A percentile compares a stretch with the other conserved stretches of the same genome.
Evolutionary conservation across 2,113 vertebrate genomes (phyloP).

Genomic region (Muscicapa adusta): DNA sequence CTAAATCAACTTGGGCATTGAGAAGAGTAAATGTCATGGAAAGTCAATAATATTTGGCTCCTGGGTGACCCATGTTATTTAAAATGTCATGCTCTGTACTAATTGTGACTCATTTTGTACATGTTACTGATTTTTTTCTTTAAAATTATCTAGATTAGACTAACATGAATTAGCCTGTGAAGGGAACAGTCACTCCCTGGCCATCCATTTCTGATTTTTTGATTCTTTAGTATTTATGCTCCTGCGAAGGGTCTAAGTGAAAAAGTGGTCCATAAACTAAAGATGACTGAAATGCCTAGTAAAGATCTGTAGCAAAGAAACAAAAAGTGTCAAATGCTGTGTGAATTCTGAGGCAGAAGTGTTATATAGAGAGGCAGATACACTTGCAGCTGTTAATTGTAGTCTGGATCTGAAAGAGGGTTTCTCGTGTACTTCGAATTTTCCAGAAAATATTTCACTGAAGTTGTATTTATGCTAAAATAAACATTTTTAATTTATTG

Average conservation of each 20-base stretch:
- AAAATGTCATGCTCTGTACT: slow-evolving; percentile 20
- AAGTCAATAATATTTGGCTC: slow-evolving; percentile 30
- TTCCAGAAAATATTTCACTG: not conserved
- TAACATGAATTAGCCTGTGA: not conserved
- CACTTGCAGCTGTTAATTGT: not conserved
- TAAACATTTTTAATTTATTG: not conserved
- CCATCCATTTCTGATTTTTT: not conserved
- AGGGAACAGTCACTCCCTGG: not conserved
- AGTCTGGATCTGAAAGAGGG: not conserved
- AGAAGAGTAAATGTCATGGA: slow-evolving; percentile 27
- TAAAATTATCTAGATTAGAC: not conserved
- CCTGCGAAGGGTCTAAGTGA: not conserved
- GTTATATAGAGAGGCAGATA: not conserved
- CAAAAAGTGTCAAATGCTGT: not conserved
- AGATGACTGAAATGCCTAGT: not conserved
- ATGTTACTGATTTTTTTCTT: not conserved
- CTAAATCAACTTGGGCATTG: not conserved
- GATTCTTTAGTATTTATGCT: not conserved
- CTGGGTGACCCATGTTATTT: slow-evolving; percentile 1
- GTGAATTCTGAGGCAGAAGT: not conserved
- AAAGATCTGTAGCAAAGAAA: not conserved
- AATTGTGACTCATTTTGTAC: slow-evolving; percentile 2
- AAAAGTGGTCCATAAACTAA: not conserved
- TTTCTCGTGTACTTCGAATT: not conserved
- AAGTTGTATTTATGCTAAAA: not conserved